These are phyloP conservation scores for Rotaria sp. DNA, from an alignment of 2,888 invertebrate species.

Conservation along the genomic window DNA sequence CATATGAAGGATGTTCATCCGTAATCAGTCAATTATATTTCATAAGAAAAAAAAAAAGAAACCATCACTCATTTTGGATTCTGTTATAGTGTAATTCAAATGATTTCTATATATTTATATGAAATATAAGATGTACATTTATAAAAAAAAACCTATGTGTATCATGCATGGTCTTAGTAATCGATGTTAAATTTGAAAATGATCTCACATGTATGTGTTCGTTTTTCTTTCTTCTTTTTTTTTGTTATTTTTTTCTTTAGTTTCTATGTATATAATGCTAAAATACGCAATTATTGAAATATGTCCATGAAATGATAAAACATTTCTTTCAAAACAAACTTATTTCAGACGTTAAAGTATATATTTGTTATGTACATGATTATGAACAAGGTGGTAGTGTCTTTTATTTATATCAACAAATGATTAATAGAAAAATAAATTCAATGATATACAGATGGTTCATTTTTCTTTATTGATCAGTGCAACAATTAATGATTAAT, in stretches of 20 bases:
- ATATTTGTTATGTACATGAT: neutral
- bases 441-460: neutral
- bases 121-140: no score
- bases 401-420: neutral
- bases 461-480: no score
- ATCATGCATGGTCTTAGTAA: neutral
- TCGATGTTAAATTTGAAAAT: neutral
- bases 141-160: neutral
- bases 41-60: neutral
- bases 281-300: neutral
- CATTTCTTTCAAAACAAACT: neutral
- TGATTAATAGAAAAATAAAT: neutral
- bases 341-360: neutral
- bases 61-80: no score
- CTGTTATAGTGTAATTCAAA: no score
- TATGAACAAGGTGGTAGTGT: neutral
- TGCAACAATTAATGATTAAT: no score
- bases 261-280: neutral
- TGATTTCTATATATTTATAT: no score
- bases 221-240: neutral
- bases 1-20: neutral
- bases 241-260: neutral
- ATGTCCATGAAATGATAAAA: neutral
- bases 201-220: neutral
- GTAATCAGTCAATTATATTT: neutral